A percentile compares a stretch with the other conserved stretches of the same genome.
phyloP scores from a whole-genome alignment of 2,797 vertebrate species.

The Etheostoma perlongum region DNA sequence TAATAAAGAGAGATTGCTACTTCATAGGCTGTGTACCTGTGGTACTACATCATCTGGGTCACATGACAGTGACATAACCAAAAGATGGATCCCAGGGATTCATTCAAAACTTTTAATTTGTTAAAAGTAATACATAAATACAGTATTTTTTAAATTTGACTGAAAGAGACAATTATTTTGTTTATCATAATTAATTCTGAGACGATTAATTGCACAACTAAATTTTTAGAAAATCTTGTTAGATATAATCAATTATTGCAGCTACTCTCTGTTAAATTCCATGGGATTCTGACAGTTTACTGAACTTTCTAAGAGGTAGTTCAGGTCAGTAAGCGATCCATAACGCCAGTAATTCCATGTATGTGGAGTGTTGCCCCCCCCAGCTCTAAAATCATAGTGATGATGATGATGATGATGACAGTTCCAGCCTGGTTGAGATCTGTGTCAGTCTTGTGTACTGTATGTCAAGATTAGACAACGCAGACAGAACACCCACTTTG shows the following conservation, averaged over 20 bases:
- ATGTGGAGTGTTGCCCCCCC: not conserved
- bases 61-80: too few relatives aligned
- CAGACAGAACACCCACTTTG: conserved; percentile 39
- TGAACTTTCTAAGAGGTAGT: not conserved
- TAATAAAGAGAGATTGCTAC: too few relatives aligned
- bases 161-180: too few relatives aligned
- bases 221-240: not conserved
- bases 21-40: too few relatives aligned
- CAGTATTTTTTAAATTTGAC: too few relatives aligned
- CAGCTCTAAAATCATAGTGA: not conserved
- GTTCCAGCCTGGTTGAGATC: not conserved
- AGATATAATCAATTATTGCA: too few relatives aligned
- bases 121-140: too few relatives aligned
- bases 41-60: too few relatives aligned
- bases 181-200: too few relatives aligned
- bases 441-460: not conserved
- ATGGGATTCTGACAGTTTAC: not conserved
- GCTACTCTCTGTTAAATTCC: not conserved
- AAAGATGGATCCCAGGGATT: too few relatives aligned
- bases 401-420: not conserved
- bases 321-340: not conserved
- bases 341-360: not conserved
- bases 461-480: conserved; percentile 11
- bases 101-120: too few relatives aligned
- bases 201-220: too few relatives aligned